Evolutionary conservation across 1,140 invertebrate species (phyloP).

Genomic region (Meloidogyne hapla): DNA sequence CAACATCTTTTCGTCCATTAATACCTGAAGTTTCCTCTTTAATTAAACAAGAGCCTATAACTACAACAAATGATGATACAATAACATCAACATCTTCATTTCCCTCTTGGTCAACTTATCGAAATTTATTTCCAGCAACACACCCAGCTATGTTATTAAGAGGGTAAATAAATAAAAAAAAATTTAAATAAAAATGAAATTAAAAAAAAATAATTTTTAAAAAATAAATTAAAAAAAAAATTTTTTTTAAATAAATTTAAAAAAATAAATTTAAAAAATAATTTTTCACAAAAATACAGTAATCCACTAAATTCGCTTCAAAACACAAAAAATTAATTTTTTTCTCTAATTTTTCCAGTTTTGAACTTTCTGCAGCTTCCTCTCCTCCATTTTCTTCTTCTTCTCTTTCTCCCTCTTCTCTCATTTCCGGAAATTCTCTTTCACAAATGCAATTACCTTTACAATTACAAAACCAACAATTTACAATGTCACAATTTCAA

Average conservation of each 20-base stretch:
- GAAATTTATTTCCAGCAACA: not conserved
- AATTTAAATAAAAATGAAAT: no score
- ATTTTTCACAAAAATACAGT: no score
- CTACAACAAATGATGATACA: not conserved
- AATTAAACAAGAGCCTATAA: not conserved
- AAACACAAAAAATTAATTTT: no score
- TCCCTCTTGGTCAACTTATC: not conserved
- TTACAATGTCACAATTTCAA: not conserved
- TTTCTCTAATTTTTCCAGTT: not conserved
- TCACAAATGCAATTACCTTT: conserved; percentile 6
- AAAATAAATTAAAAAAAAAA: no score
- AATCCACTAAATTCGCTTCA: not conserved
- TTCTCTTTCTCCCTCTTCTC: not conserved
- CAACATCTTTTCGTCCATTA: not conserved
- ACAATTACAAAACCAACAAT: conserved; percentile 9
- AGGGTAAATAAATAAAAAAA: not conserved
- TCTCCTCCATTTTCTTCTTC: not conserved
- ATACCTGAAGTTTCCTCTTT: not conserved
- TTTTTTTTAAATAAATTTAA: no score
- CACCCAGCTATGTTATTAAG: not conserved
- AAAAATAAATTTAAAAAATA: no score
- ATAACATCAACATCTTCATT: not conserved
- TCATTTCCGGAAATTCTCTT: not conserved
- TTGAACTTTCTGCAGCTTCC: not conserved
- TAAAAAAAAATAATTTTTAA: no score